These are phyloP conservation scores for Lepus oiostolus DNA, from an alignment of 2,797 vertebrate genomes.

Conservation along the genomic window DNA sequence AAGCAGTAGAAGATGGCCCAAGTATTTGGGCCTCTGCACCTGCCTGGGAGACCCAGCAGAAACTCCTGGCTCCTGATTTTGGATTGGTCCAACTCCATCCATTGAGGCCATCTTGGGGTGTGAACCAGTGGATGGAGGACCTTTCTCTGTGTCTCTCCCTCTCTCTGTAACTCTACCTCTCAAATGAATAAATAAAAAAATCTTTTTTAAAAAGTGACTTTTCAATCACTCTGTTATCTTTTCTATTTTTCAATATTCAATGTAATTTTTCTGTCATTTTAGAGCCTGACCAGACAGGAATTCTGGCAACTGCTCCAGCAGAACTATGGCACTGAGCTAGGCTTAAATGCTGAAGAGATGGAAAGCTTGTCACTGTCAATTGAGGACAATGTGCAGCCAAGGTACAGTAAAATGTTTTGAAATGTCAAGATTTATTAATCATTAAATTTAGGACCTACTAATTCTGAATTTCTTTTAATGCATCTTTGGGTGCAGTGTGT, in stretches of 20 bases:
- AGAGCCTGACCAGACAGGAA: conserved; percentile 91
- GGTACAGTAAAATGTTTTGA: conserved; percentile 87
- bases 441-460: conserved; percentile 33
- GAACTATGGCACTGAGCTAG: conserved; percentile 96
- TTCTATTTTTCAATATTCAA: neutral
- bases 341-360: conserved; percentile 96
- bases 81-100: too few relatives aligned
- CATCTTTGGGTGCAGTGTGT: neutral
- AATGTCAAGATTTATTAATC: conserved; percentile 1
- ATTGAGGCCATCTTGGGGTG: too few relatives aligned
- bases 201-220: neutral
- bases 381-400: conserved; percentile 91
- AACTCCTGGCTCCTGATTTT: too few relatives aligned
- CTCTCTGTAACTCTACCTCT: too few relatives aligned
- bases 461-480: conserved; percentile 53
- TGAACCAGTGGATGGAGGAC: too few relatives aligned
- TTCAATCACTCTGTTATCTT: conserved; percentile 12
- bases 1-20: too few relatives aligned
- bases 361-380: conserved; percentile 90
- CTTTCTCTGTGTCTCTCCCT: too few relatives aligned
- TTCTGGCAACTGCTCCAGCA: conserved; percentile 96
- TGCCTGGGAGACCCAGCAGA: too few relatives aligned
- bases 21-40: too few relatives aligned
- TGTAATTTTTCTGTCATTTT: conserved; percentile 76
- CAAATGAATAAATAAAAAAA: too few relatives aligned